These are phyloP conservation scores for Physella acuta DNA, from an alignment of 1,140 invertebrate species.

Conservation along the genomic window DNA sequence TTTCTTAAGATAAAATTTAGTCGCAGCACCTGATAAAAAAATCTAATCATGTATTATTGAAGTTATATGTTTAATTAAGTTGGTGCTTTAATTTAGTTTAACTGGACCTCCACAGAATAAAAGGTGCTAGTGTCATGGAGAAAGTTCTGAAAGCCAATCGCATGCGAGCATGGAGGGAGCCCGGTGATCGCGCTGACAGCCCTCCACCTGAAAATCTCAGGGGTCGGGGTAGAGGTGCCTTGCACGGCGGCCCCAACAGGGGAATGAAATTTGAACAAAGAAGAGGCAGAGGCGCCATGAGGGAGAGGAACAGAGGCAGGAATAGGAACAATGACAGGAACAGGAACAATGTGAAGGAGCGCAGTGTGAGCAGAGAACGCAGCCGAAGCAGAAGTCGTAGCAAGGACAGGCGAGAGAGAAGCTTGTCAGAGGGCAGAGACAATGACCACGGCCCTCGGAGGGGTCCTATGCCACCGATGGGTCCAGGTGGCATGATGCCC, in stretches of 20 bases:
- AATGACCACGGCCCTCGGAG: background rate
- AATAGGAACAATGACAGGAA: background rate
- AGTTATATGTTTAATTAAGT: no score
- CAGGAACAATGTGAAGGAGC: background rate
- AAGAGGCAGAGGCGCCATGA: background rate
- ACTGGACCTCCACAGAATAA: background rate
- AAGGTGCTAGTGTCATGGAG: constrained; percentile 11
- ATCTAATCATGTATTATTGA: no score
- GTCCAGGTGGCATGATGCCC: constrained; percentile 16
- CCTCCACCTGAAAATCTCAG: background rate
- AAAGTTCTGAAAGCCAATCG: constrained; percentile 21
- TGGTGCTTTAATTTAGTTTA: no score
- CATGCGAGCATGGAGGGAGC: constrained; percentile 24
- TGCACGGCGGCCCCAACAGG: background rate
- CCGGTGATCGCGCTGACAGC: constrained; percentile 11
- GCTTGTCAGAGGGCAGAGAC: background rate
- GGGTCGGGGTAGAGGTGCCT: background rate
- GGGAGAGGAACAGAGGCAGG: background rate
- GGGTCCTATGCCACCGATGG: constrained; percentile 14
- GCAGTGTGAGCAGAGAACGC: background rate
- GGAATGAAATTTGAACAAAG: background rate
- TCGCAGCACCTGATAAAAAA: no score
- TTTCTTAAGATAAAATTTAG: no score
- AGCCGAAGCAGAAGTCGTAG: constrained; percentile 1
- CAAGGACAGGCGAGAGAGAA: background rate